A percentile compares a stretch with the other conserved stretches of the same genome.
Evolutionary conservation across 2,888 invertebrate genomes (phyloP).

Genomic region (Tetragonula carbonaria): DNA sequence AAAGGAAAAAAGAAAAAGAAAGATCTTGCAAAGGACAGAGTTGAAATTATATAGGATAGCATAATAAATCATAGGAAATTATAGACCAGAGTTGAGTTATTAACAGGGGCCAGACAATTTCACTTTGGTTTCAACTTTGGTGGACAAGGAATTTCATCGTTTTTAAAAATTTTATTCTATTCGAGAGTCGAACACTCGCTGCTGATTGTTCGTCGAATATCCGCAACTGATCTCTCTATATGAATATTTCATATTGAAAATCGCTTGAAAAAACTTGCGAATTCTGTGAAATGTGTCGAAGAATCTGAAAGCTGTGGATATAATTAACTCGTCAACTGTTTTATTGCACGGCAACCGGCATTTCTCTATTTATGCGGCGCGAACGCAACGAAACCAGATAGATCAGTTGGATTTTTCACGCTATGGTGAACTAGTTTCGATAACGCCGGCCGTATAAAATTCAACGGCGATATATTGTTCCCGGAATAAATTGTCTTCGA

Average conservation of each 20-base stretch:
- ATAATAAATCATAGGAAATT: no score
- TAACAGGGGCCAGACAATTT: neutral
- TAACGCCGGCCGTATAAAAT: conserved; percentile 35
- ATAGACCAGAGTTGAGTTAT: no score
- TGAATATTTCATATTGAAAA: neutral
- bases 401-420: conserved; percentile 25
- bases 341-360: neutral
- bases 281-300: neutral
- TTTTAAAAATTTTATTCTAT: neutral
- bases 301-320: neutral
- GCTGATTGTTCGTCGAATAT: no score
- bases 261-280: neutral
- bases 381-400: conserved; percentile 33
- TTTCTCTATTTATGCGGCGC: conserved; percentile 21
- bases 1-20: no score
- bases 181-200: no score
- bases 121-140: neutral
- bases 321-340: conserved; percentile 30
- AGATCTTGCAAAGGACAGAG: no score
- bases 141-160: neutral
- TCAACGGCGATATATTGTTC: conserved; percentile 38
- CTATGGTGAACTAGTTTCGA: conserved; percentile 41
- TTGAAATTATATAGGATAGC: no score
- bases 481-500: conserved; percentile 35
- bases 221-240: no score